Percentiles rank a stretch among this genome's conserved stretches.
Conservation (phyloP, 2,888 invertebrate genomes). For the Apotomis betuletana region DNA sequence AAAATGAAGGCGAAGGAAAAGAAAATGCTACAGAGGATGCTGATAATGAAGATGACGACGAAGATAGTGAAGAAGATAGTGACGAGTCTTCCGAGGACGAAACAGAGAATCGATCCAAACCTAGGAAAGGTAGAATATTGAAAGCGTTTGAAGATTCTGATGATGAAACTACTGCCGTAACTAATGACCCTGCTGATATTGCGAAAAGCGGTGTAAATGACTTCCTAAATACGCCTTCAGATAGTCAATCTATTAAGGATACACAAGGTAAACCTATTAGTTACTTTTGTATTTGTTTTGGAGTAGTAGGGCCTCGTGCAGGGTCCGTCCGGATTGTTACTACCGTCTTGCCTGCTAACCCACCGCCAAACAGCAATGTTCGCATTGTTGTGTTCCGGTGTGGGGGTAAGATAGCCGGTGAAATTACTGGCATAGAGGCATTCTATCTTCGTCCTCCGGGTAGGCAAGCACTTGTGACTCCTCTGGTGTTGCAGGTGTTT, state of each 20-base stretch:
- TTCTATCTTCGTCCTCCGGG: too few relatives aligned
- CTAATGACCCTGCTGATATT: neutral
- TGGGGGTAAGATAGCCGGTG: too few relatives aligned
- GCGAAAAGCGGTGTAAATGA: neutral
- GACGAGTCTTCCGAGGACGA: conserved; percentile 66
- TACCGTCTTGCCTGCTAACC: too few relatives aligned
- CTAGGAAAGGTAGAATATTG: conserved; percentile 72
- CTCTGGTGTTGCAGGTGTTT: too few relatives aligned
- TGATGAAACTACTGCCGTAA: conserved; percentile 57
- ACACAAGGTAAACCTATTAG: conserved; percentile 62
- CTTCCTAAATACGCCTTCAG: conserved; percentile 34
- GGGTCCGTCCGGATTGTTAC: too few relatives aligned
- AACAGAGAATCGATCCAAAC: conserved; percentile 49
- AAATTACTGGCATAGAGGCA: too few relatives aligned
- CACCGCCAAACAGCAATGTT: too few relatives aligned
- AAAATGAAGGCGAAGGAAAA: conserved; percentile 45
- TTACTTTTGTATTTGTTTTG: neutral
- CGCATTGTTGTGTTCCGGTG: too few relatives aligned
- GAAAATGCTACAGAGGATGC: conserved; percentile 52
- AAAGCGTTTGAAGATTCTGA: conserved; percentile 80
- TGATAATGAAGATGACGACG: conserved; percentile 54
- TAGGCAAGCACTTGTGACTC: too few relatives aligned
- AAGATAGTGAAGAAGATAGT: conserved; percentile 58
- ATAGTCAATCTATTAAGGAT: conserved; percentile 49
- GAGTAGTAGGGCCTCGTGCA: too few relatives aligned